These are phyloP conservation scores for Sternotherus odoratus DNA, from an alignment of 2,797 vertebrate species.

Conservation along the genomic window DNA sequence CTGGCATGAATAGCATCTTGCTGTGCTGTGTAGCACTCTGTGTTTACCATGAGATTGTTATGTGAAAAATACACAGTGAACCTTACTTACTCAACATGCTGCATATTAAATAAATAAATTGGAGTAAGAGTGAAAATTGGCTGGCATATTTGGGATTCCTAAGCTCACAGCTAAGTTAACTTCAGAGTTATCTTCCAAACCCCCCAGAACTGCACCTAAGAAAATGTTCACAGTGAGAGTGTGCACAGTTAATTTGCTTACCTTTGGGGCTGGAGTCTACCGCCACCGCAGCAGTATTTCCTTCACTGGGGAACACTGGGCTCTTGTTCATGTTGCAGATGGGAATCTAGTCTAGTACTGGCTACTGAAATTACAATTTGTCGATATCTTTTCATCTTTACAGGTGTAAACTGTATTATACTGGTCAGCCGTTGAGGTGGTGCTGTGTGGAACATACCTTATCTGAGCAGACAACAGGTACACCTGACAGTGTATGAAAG, in stretches of 20 bases:
- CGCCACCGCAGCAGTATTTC: neutral
- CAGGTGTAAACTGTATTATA: neutral
- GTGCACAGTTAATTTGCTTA: neutral
- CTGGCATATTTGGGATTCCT: neutral
- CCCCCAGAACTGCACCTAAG: neutral
- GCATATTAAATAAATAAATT: neutral
- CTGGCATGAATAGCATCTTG: neutral
- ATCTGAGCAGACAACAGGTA: neutral
- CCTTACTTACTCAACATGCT: neutral
- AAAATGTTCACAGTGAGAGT: neutral
- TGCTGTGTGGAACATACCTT: neutral
- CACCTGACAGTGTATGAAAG: neutral
- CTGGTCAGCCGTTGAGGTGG: neutral
- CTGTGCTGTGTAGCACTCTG: neutral
- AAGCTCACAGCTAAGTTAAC: neutral
- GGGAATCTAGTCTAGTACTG: neutral
- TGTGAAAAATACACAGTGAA: neutral
- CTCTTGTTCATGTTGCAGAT: accelerated
- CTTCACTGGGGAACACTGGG: neutral
- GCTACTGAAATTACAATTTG: neutral
- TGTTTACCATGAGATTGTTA: neutral
- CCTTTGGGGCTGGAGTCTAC: neutral
- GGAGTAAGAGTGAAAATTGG: neutral
- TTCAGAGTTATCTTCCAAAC: neutral
- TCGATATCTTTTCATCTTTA: neutral